Evolutionary conservation across 2,888 invertebrate species (phyloP), one percentile per base, ranked within the genome.

Genomic region (Tenthredo mesomela): DNA sequence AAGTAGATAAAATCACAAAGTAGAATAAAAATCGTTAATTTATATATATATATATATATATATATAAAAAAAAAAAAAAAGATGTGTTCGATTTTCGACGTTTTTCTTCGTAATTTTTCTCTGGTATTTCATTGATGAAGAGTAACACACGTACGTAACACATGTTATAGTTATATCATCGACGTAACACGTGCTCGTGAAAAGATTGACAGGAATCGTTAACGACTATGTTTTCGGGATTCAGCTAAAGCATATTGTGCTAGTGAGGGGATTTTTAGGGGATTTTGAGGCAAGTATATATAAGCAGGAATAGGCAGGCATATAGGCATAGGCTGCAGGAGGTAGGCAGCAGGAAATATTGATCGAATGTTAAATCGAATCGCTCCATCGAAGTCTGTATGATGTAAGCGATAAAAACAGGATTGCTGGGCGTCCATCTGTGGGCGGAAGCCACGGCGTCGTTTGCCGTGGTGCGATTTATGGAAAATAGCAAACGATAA

Each of bases 401-500:
- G 77, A 77, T 77, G 54, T 33, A 18, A 54, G 33, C 54, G 47
- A 54, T 77, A 54, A 77, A 77, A 77, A 77, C 29, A 77, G 37
- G 77, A 77, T 77, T 77, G 29, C 50, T 18, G 67, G 67, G 71
- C 71, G 71, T 37, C 71, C 37, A 73, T 73, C 71, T 73, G 71
- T 25, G 67, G n/a, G 43, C 71, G 71, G 71, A 73, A 73, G 71
- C 71, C 40, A 33, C 67, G 67, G 67, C 67, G 67, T 33, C 67
- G 67, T 25, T 25, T 25, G 77, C 54, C 61, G 21, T 37, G 77
- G 77, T 50, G 37, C 61, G 80, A 80, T 80, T 61, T 80, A 61
- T 58, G 80, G 61, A 58, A 80, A 80, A 80, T 80, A n/a, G 12
- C 40, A 50, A 40, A 58, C 80, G 58, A 80, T 80, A 61, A 80